Evolutionary conservation across 2,113 vertebrate genomes (phyloP).

Genomic region (Cebus imitator): DNA sequence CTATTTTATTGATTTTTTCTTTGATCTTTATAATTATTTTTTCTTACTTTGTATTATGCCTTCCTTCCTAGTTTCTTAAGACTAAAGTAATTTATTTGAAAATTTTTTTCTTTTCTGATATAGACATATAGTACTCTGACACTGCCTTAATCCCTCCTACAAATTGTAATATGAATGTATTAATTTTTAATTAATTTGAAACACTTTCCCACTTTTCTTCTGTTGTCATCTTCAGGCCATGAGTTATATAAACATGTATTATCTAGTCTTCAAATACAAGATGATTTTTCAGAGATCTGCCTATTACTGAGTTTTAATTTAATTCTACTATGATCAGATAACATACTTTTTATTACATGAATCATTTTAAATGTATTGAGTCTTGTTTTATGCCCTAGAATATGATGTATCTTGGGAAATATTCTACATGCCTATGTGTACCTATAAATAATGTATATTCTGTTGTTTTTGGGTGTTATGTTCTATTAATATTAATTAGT

Average conservation of each 20-base stretch:
- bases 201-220: neutral
- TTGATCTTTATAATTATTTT: neutral
- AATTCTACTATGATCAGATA: neutral
- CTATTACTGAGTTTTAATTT: neutral
- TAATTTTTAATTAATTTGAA: neutral
- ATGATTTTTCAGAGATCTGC: neutral
- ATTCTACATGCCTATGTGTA: neutral
- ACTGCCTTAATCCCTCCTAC: neutral
- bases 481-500: neutral
- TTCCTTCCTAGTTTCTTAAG: neutral
- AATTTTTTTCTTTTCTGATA: neutral
- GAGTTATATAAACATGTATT: neutral
- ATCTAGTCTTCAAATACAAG: neutral
- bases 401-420: neutral
- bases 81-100: neutral
- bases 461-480: neutral
- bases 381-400: neutral
- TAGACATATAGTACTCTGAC: rapidly evolving
- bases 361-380: neutral
- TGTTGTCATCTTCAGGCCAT: neutral
- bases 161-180: neutral
- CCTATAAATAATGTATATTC: neutral
- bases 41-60: neutral
- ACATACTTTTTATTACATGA: neutral
- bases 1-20: neutral